Base-by-base conservation (phyloP, 2,797 vertebrate genomes). In the Spinus olivaceus region DNA sequence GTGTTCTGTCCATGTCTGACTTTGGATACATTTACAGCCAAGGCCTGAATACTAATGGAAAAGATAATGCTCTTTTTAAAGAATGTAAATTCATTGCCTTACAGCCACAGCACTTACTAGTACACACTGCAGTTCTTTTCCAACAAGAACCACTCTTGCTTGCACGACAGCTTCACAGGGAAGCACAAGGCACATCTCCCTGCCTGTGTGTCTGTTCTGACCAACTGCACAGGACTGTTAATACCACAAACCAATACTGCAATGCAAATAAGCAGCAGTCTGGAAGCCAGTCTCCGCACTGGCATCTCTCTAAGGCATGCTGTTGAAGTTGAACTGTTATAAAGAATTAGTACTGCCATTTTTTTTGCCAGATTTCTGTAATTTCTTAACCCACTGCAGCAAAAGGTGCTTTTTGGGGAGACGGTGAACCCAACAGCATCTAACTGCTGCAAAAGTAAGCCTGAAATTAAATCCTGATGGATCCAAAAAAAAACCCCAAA, bases 391-490 rank as follows among this genome's bases (percentile, higher is more conserved):
- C 33, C 65, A 28, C 3, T 74, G 60, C 44, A 50, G 42, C 50
- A 15, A 30, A 61, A 74, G 25, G 12, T 0, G 0, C 10, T 8
- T 49, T 49, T 13, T 47, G 27, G 46, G 30, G 24, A 50, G 37
- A 41, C 0, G 1, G 13, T 37, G 27, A 76, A 47, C 18, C 47
- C 42, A 71, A 23, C 6, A 37, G 35, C 42, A 0, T 21, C 22
- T 16, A 54, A 56, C 42, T 54, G 50, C 65, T 69, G 39, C 35
- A 53, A 73, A 86, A 59, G 30, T 15, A 61, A 53, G 9, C 57
- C 12, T 59, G 35, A 82, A 59, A 77, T n/a, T 24, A 44, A 87
- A 64, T 18, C 56, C 14, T 59, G n/a, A 47, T 47, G 16, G 57
- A 56, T 86, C 47, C 27, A 71, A 73, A 88, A 80, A 39, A 35